Percentiles rank a stretch among this genome's conserved stretches.
These are phyloP conservation scores for Eunapius fragilis DNA, from an alignment of 37 sponge, comb jelly and placozoan genomes.

Conservation along the genomic window DNA sequence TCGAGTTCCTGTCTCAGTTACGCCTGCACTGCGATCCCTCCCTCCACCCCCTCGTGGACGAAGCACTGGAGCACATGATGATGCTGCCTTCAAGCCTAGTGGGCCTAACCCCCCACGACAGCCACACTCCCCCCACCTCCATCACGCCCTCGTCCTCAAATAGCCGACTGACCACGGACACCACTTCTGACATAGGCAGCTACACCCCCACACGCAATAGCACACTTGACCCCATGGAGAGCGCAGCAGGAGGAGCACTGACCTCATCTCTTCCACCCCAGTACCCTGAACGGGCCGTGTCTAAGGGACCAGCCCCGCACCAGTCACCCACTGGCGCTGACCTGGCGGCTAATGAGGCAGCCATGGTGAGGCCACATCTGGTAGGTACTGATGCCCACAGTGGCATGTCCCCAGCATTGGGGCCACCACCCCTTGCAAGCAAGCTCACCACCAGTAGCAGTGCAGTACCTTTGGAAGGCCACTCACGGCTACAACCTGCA, in stretches of 20 bases:
- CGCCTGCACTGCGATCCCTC: conserved; percentile 53
- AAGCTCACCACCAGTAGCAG: neutral
- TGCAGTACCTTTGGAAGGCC: neutral
- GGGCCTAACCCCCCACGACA: neutral
- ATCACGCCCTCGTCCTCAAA: neutral
- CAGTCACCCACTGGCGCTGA: neutral
- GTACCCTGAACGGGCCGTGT: neutral
- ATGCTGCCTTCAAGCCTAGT: conserved; percentile 19
- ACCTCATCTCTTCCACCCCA: neutral
- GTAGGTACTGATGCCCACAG: neutral
- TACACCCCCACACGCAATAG: neutral
- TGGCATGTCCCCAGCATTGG: neutral
- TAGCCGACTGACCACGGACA: neutral
- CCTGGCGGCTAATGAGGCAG: neutral
- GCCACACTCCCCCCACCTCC: neutral
- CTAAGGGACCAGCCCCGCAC: neutral
- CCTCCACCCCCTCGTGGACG: conserved; percentile 67
- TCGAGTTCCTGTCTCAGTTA: conserved; percentile 79
- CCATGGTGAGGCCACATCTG: conserved; percentile 1
- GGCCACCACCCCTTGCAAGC: neutral
- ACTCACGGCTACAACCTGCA: neutral
- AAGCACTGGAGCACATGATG: conserved; percentile 60
- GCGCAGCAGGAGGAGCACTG: neutral
- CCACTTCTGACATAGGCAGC: conserved; percentile 8
- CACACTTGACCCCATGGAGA: neutral